phyloP scores from a whole-genome alignment of 2,113 vertebrate species.

The Camarhynchus parvulus region DNA sequence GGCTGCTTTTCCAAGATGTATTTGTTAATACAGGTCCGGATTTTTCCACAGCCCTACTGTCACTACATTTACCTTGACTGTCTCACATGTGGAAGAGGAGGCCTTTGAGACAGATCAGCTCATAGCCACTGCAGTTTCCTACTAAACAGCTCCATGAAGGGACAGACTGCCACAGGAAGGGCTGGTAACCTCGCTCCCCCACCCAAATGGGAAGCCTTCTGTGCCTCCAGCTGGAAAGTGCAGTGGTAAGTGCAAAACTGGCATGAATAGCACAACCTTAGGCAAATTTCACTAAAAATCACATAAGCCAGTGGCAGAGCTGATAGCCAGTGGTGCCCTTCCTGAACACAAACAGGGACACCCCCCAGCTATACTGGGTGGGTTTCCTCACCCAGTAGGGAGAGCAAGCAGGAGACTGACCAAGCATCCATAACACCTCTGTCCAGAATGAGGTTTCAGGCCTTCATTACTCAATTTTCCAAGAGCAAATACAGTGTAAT shows the following conservation, averaged over 20 bases:
- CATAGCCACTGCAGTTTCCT: neutral
- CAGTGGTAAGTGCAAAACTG: neutral
- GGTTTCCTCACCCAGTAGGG: neutral
- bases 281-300: neutral
- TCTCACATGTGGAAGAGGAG: neutral
- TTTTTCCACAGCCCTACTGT: neutral
- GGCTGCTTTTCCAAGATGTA: neutral
- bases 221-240: neutral
- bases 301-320: neutral
- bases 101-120: neutral
- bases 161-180: neutral
- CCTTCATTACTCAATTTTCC: neutral
- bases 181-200: neutral
- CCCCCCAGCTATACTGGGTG: neutral
- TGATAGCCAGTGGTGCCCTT: neutral
- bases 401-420: neutral
- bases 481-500: neutral
- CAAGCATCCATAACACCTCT: neutral
- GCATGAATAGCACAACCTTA: neutral
- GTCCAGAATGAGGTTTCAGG: neutral
- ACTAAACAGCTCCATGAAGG: rapidly evolving
- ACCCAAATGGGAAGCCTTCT: neutral
- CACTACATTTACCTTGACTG: rapidly evolving
- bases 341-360: neutral
- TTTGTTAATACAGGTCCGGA: neutral